A percentile compares a stretch with the other conserved stretches of the same genome.
Conservation (phyloP, 1,140 invertebrate genomes). For the Harpegnathos saltator region DNA sequence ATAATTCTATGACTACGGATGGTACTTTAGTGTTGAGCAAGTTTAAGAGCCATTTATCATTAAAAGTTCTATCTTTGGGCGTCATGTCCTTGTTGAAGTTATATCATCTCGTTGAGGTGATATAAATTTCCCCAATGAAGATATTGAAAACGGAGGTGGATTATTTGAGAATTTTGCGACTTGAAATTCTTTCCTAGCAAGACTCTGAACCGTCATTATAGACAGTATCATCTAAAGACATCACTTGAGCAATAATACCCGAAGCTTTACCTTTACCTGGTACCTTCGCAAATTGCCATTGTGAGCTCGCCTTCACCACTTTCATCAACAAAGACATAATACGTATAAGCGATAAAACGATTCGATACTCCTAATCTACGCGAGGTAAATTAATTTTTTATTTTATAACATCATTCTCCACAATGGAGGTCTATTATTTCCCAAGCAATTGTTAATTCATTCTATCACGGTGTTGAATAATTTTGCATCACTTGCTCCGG, state of each 20-base stretch:
- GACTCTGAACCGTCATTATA: neutral
- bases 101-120: constrained; percentile 13
- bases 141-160: neutral
- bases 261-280: no score
- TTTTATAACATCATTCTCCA: neutral
- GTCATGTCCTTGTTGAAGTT: neutral
- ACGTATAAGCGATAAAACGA: neutral
- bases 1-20: constrained; percentile 24
- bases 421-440: no score
- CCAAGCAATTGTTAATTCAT: no score
- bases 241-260: neutral
- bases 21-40: constrained; percentile 8
- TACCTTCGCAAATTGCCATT: no score
- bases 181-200: neutral
- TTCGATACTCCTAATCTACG: neutral
- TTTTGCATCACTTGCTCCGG: no score
- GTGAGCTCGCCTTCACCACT: neutral
- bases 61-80: constrained; percentile 35
- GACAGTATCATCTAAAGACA: neutral
- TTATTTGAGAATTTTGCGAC: neutral
- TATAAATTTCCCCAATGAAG: neutral
- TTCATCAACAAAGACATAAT: neutral
- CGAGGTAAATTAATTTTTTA: neutral
- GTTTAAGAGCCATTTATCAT: constrained; percentile 41
- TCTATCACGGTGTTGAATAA: no score